phyloP scores from a whole-genome alignment of 2,888 invertebrate species.

The Clunio marinus region DNA sequence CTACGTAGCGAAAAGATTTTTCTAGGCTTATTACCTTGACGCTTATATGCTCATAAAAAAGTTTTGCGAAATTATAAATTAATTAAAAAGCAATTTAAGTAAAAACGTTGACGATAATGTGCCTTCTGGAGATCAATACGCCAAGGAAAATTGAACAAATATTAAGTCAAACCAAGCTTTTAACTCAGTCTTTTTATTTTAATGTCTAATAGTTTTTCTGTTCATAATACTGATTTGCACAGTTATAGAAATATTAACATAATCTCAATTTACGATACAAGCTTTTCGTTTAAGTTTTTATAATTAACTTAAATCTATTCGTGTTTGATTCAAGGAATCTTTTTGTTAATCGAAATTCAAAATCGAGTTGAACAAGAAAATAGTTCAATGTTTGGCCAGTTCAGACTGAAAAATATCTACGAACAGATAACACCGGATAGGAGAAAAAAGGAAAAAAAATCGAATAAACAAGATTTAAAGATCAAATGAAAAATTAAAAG shows the following conservation, averaged over 20 bases:
- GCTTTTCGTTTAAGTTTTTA: slow-evolving; percentile 9
- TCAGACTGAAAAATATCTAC: not conserved
- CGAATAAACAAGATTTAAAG: slow-evolving; percentile 35
- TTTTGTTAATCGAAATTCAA: slow-evolving; percentile 32
- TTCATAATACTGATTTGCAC: no score
- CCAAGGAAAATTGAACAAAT: no score
- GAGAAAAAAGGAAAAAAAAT: slow-evolving; percentile 1
- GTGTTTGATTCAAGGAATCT: slow-evolving; percentile 6
- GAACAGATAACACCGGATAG: not conserved
- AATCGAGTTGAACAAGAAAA: not conserved
- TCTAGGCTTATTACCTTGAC: no score
- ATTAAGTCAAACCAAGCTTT: no score
- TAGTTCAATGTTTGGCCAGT: not conserved
- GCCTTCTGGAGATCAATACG: no score
- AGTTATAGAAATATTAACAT: slow-evolving; percentile 33
- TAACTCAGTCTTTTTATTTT: no score
- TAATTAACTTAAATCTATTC: not conserved
- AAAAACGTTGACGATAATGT: no score
- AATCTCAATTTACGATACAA: not conserved
- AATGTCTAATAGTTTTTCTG: no score
- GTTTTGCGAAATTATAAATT: slow-evolving; percentile 35
- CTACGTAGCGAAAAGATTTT: not conserved
- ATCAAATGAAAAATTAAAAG: slow-evolving; percentile 35
- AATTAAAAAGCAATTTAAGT: slow-evolving; percentile 36
- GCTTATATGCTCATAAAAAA: slow-evolving; percentile 6